phyloP scores from a whole-genome alignment of 1,140 invertebrate species.

The Chymomyza costata region DNA sequence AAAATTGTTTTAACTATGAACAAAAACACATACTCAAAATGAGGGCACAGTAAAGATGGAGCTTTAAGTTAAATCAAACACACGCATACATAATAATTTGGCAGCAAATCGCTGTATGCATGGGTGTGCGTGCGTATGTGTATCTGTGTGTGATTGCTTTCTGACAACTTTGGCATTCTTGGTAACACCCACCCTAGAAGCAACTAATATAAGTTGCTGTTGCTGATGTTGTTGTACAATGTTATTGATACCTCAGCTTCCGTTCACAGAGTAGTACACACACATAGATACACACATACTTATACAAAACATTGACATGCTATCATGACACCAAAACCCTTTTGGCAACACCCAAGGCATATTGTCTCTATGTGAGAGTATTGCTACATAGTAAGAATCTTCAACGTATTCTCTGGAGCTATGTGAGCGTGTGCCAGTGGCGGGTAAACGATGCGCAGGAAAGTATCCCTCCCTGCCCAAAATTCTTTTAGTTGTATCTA shows the following conservation, averaged over 20 bases:
- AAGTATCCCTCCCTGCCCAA: no score
- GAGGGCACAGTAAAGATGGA: conserved; percentile 9
- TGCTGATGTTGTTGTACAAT: conserved; percentile 43
- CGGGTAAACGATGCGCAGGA: no score
- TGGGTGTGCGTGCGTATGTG: conserved; percentile 5
- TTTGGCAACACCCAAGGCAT: conserved; percentile 51
- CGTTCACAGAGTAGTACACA: conserved; percentile 25
- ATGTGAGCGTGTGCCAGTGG: no score
- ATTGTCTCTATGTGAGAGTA: conserved; percentile 32
- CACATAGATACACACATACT: neutral
- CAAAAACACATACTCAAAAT: conserved; percentile 19
- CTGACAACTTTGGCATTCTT: conserved; percentile 49
- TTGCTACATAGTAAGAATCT: conserved; percentile 3
- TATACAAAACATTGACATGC: neutral
- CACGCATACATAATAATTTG: neutral
- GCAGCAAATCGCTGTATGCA: no score
- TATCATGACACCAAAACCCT: conserved; percentile 42
- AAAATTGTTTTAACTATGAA: conserved; percentile 53
- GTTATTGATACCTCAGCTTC: conserved; percentile 65
- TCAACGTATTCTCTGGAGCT: neutral
- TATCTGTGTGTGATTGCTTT: conserved; percentile 19
- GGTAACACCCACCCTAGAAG: conserved; percentile 13
- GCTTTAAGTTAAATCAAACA: conserved; percentile 12
- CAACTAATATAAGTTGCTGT: conserved; percentile 43
- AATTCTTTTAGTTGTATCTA: no score